These are phyloP conservation scores for Cichladusa arquata DNA, from an alignment of 2,113 vertebrate species.

Conservation along the genomic window DNA sequence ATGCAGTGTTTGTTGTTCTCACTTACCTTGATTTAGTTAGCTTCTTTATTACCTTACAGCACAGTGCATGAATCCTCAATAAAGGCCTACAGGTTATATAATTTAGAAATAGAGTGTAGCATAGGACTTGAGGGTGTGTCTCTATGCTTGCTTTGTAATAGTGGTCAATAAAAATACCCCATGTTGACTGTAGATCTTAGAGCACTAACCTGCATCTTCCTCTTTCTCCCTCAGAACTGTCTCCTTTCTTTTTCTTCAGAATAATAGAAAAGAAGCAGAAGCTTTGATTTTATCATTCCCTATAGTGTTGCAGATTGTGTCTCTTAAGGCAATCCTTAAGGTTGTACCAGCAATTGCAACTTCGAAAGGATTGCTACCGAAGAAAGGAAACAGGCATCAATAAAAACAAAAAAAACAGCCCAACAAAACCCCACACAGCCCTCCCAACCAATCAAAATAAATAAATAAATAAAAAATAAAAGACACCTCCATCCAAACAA, in stretches of 20 bases:
- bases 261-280: neutral
- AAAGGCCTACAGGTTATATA: neutral
- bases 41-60: neutral
- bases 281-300: neutral
- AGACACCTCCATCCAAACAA: neutral
- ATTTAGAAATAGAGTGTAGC: neutral
- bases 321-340: neutral
- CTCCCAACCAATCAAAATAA: neutral
- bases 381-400: neutral
- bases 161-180: neutral
- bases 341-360: neutral
- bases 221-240: neutral
- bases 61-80: neutral
- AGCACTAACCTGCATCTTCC: neutral
- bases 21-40: neutral
- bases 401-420: neutral
- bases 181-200: neutral
- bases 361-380: conserved; percentile 1
- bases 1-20: neutral
- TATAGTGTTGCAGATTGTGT: neutral
- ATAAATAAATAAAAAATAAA: too few species aligned
- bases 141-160: neutral
- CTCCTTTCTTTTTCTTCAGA: neutral
- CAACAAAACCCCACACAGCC: neutral
- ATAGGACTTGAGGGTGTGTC: neutral